A percentile compares a stretch with the other conserved stretches of the same genome.
Conservation (phyloP, 2,888 invertebrate species). For the Cryptocheilus praepositus region DNA sequence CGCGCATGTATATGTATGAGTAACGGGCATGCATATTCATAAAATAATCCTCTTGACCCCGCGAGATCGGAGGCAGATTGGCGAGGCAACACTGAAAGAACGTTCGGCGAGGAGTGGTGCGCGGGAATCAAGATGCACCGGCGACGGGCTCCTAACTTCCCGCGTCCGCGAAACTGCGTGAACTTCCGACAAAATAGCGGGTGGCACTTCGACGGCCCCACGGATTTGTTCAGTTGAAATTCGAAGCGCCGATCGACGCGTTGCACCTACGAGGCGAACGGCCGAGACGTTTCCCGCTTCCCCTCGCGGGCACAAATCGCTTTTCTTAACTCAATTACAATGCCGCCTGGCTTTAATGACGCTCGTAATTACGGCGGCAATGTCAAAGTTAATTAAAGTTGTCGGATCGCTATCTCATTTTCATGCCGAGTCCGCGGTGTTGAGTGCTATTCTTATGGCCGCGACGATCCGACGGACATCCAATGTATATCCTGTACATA, state of each 20-base stretch:
- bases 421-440: constrained; percentile 38
- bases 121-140: constrained; percentile 29
- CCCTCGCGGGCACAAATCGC: constrained; percentile 45
- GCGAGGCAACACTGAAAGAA: constrained; percentile 33
- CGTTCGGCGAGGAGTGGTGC: constrained; percentile 14
- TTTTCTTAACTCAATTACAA: constrained; percentile 61
- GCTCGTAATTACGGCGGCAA: constrained; percentile 56
- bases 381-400: constrained; percentile 62
- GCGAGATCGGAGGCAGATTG: constrained; percentile 54
- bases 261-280: neutral
- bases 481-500: too few species aligned
- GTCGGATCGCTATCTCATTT: constrained; percentile 59
- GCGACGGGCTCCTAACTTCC: constrained; percentile 26
- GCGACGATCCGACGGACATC: too few species aligned
- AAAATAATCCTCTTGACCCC: constrained; percentile 58
- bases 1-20: constrained; percentile 58
- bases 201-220: neutral
- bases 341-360: constrained; percentile 53
- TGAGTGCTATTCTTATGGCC: too few species aligned
- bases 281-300: constrained; percentile 41
- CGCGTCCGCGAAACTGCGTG: constrained; percentile 1
- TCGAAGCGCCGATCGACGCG: neutral
- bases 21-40: constrained; percentile 55
- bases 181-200: too few species aligned
- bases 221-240: neutral